Evolutionary conservation across 2,797 vertebrate genomes (phyloP).

Genomic region (Momotus momota): DNA sequence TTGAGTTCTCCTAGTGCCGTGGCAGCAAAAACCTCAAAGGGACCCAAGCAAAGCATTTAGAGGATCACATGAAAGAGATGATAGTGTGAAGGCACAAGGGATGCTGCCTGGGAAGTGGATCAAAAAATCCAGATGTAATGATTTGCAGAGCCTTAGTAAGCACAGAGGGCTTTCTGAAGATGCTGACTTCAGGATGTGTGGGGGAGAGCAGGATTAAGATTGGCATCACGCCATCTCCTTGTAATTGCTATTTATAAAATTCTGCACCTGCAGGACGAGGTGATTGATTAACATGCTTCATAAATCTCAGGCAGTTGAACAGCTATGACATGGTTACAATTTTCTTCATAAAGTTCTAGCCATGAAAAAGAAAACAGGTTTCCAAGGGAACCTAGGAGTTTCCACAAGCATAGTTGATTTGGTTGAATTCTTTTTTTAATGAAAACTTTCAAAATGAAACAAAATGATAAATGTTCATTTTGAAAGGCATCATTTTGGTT

Average conservation of each 20-base stretch:
- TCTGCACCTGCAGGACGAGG: constrained; percentile 65
- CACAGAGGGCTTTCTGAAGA: constrained; percentile 11
- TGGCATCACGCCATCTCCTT: constrained; percentile 28
- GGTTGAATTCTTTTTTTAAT: constrained; percentile 37
- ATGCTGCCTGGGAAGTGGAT: background rate
- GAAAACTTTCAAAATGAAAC: constrained; percentile 37
- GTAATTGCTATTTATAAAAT: constrained; percentile 49
- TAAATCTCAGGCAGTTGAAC: constrained; percentile 28
- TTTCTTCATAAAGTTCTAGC: constrained; percentile 26
- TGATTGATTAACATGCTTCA: constrained; percentile 55
- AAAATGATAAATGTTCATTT: constrained; percentile 12
- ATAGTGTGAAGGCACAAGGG: background rate
- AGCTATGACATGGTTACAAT: background rate
- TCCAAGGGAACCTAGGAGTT: constrained; percentile 48
- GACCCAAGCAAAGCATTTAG: background rate
- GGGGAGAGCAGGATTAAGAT: background rate
- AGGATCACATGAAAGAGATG: background rate
- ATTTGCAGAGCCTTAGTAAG: background rate
- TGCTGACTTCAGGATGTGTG: constrained; percentile 30
- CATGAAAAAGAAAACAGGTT: constrained; percentile 14
- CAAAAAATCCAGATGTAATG: background rate
- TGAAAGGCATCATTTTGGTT: background rate
- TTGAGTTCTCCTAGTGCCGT: accelerated
- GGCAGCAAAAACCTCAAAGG: background rate
- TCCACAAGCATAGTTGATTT: constrained; percentile 35